These are phyloP conservation scores for Diabrotica undecimpunctata DNA, from an alignment of 1,140 invertebrate species.

Conservation along the genomic window DNA sequence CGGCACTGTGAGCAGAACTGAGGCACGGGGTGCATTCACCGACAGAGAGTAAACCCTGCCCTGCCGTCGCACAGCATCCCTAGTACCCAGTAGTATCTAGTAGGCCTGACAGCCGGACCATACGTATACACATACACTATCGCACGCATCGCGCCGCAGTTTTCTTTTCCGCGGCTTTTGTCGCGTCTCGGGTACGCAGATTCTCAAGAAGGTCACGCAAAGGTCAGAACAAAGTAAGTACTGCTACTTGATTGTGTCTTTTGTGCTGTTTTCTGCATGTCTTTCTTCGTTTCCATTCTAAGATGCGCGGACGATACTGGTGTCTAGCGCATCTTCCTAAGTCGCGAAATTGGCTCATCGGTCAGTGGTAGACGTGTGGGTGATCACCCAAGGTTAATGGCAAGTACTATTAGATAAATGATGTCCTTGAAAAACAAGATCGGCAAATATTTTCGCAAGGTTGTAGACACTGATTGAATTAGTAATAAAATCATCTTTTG, in stretches of 20 bases:
- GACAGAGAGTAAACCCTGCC: neutral
- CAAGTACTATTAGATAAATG: no score
- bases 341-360: neutral
- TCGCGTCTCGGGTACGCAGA: neutral
- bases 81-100: slow-evolving; percentile 1
- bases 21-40: neutral
- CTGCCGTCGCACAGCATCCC: neutral
- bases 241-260: slow-evolving; percentile 2
- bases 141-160: neutral
- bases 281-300: neutral
- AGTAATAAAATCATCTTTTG: no score
- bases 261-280: neutral
- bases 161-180: neutral
- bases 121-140: neutral
- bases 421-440: no score
- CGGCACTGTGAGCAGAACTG: slow-evolving; percentile 28
- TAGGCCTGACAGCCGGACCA: neutral
- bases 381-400: no score
- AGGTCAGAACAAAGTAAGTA: slow-evolving; percentile 2
- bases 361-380: no score
- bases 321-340: neutral
- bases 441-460: no score
- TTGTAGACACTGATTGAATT: no score
- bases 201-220: neutral
- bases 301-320: neutral